Conservation (phyloP, 2,113 vertebrate genomes). For the Sula dactylatra region DNA sequence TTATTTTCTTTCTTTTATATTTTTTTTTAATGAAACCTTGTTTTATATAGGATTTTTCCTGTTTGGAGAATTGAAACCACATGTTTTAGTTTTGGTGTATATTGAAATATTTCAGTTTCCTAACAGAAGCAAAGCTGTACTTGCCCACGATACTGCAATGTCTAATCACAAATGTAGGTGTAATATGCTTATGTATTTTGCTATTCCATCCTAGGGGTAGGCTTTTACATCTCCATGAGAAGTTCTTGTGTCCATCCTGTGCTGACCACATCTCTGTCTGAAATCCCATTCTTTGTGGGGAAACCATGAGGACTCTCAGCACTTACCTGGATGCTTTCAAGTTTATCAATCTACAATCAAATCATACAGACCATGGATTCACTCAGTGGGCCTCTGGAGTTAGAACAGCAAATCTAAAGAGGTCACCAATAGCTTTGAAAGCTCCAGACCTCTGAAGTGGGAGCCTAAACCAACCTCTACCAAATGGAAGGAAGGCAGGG, state of each 20-base stretch:
- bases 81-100: not conserved
- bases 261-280: not conserved
- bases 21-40: not conserved
- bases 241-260: not conserved
- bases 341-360: not conserved
- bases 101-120: not conserved
- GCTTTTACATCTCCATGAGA: not conserved
- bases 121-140: not conserved
- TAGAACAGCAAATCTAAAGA: not conserved
- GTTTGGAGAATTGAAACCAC: not conserved
- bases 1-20: too few relatives aligned
- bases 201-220: not conserved
- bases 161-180: not conserved
- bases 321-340: not conserved
- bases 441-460: not conserved
- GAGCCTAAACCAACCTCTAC: not conserved
- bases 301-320: not conserved
- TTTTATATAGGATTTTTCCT: not conserved
- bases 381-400: not conserved
- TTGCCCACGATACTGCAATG: not conserved
- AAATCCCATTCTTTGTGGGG: not conserved
- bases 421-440: not conserved
- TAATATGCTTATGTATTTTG: not conserved
- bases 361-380: not conserved
- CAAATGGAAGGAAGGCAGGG: not conserved